Conservation (phyloP, 2,113 vertebrate species). For the Leucoraja erinaceus region DNA sequence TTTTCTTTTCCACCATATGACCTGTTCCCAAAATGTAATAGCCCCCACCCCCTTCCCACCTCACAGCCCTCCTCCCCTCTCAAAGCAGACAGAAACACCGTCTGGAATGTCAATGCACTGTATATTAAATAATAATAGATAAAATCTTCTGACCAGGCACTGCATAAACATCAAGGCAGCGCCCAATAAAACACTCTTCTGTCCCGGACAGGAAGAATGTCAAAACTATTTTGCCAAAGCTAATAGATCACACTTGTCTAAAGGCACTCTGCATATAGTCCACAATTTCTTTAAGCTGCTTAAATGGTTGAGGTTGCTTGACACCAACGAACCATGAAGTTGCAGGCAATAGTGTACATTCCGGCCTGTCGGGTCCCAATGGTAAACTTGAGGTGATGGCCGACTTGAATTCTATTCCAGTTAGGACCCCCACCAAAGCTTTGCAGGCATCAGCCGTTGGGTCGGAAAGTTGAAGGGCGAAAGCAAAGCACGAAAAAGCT, state of each 20-base stretch:
- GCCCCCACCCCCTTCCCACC: not conserved
- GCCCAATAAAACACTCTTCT: slow-evolving; percentile 18
- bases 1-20: not conserved
- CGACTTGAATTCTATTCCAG: not conserved
- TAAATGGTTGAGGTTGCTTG: not conserved
- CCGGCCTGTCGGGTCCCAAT: not conserved
- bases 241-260: slow-evolving; percentile 31
- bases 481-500: not conserved
- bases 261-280: slow-evolving; percentile 33
- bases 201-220: slow-evolving; percentile 18
- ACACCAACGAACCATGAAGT: no score
- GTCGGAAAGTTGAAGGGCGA: not conserved
- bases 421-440: not conserved
- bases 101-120: slow-evolving; percentile 6
- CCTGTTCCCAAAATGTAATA: not conserved
- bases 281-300: slow-evolving; percentile 37
- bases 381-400: not conserved
- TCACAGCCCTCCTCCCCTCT: not conserved
- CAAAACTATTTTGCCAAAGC: slow-evolving; percentile 14
- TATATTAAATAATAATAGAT: slow-evolving; percentile 38
- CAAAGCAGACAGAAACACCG: not conserved
- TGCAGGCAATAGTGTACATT: not conserved
- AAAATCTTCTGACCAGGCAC: slow-evolving; percentile 32
- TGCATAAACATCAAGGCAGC: slow-evolving; percentile 1
- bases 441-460: not conserved